A percentile compares a stretch with the other conserved stretches of the same genome.
Evolutionary conservation across 2,888 invertebrate species (phyloP).

Genomic region (Nomada goodeniana): DNA sequence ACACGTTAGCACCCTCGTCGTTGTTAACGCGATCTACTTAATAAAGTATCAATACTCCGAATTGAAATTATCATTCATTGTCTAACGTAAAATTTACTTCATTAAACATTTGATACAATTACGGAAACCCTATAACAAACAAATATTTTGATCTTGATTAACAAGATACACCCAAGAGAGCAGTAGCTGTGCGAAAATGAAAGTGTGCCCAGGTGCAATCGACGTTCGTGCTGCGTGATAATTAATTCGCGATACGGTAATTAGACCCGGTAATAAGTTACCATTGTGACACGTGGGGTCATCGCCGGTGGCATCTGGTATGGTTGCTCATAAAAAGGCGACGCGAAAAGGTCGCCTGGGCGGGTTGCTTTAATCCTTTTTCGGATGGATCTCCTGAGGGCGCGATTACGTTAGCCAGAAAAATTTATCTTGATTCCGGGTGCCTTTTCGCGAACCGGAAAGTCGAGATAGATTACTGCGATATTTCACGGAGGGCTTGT

Average conservation of each 20-base stretch:
- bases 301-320: constrained; percentile 33
- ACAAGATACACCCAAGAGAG: constrained; percentile 28
- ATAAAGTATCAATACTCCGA: too few species aligned
- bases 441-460: constrained; percentile 16
- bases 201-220: neutral
- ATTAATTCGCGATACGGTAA: constrained; percentile 57
- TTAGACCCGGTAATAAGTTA: constrained; percentile 48
- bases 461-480: neutral
- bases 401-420: constrained; percentile 21
- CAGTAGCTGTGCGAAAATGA: neutral
- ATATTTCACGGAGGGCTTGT: neutral
- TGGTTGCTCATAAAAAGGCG: constrained; percentile 2
- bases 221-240: constrained; percentile 42
- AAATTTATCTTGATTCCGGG: constrained; percentile 19
- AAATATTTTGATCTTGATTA: too few species aligned
- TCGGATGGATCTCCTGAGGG: constrained; percentile 2
- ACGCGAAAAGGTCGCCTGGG: constrained; percentile 36
- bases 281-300: constrained; percentile 41
- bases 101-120: too few species aligned
- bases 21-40: too few species aligned
- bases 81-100: too few species aligned
- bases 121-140: too few species aligned
- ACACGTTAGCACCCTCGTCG: too few species aligned
- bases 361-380: constrained; percentile 42
- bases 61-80: too few species aligned